Base-by-base conservation (phyloP, 2,113 vertebrate genomes). In the Conger conger region DNA sequence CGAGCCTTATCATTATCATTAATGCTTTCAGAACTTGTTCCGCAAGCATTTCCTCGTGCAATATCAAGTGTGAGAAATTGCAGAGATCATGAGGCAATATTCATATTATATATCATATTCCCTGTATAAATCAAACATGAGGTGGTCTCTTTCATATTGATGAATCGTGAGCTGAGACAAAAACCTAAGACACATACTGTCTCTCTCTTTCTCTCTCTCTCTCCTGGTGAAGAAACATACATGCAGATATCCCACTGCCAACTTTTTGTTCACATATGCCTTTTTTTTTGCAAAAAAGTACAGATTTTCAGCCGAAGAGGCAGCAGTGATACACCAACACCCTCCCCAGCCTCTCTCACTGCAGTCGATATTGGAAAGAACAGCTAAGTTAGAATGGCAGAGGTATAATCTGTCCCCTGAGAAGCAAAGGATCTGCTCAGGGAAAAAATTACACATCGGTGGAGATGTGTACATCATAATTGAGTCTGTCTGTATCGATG, bases 401-500 rank as follows among this genome's bases (percentile, higher is more conserved):
- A 83, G 78, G 57, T 23, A 50, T 87, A 78, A 86, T 86, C 76
- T 53, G 23, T 80, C 85, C 82, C 82, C 27, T 0, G 40, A 57
- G 77, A 87, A 84, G 40, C 57, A 63, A 81, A 80, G 83, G 86
- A 89, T 91, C 73, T 86, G 84, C 63, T 23, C 77, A 50, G 78
- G 86, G 82, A 33, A 33, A 36, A 40, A 92, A 91, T 33, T 16
- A 88, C 84, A 20, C 80, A 83, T 81, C n/a, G 80, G 84, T 83
- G 57, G 86, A 89, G 86, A 88, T 83, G 84, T 86, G 83, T 79
- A 87, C 87, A 87, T 86, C 88, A 87, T 83, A 86, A 88, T 88
- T 76, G 83, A 86, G 88, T 37, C 78, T 82, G 53, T 81, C 18
- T 84, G 77, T 87, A 85, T 87, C 76, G 79, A 76, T 86, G 36